phyloP scores from a whole-genome alignment of 2,113 vertebrate genomes.

The Ceyx cyanopectus region DNA sequence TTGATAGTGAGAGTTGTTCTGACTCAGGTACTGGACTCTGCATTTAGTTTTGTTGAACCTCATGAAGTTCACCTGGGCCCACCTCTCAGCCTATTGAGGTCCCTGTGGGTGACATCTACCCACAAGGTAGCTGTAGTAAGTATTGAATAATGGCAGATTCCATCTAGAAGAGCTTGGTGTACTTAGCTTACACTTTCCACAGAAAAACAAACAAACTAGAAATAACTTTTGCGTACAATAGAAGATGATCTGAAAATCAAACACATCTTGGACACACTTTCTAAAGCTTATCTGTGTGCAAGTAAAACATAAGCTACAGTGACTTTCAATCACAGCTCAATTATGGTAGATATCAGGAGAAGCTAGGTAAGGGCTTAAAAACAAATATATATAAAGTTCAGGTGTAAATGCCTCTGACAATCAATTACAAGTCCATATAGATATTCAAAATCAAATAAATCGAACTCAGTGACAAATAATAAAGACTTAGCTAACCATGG shows the following conservation, averaged over 20 bases:
- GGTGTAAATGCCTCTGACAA: conserved; percentile 28
- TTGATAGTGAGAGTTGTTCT: too few relatives aligned
- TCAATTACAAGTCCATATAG: conserved; percentile 7
- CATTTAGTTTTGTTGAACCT: too few relatives aligned
- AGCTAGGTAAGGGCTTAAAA: conserved; percentile 7
- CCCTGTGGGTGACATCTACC: too few relatives aligned
- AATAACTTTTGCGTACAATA: background rate
- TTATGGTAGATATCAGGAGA: background rate
- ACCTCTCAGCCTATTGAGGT: too few relatives aligned
- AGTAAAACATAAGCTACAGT: background rate
- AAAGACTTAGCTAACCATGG: conserved; percentile 21
- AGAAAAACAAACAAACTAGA: background rate
- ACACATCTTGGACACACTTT: background rate
- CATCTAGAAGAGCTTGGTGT: background rate
- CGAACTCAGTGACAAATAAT: background rate
- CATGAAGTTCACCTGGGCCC: too few relatives aligned
- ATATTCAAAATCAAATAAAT: conserved; percentile 52
- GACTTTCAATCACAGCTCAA: conserved; percentile 16
- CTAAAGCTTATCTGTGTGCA: conserved; percentile 11
- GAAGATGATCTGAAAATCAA: background rate
- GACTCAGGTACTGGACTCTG: too few relatives aligned
- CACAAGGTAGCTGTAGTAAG: rapidly evolving
- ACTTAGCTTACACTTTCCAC: background rate
- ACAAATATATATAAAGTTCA: conserved; percentile 13
- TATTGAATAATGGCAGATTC: background rate